Evolutionary conservation across 1,140 invertebrate species (phyloP).

Genomic region (Drosophila sulfurigaster): DNA sequence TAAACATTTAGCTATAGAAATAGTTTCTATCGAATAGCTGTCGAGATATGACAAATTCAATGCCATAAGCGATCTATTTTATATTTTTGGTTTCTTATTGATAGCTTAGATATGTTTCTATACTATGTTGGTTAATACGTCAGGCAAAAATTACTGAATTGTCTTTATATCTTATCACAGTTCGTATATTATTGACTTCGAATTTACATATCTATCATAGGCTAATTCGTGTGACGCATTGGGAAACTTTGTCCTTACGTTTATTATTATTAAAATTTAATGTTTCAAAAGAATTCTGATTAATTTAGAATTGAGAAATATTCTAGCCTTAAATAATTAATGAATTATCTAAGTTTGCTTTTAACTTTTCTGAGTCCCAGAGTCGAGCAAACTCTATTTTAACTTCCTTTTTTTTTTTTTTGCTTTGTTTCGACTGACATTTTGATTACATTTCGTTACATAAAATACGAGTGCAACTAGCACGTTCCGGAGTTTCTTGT

Average conservation of each 20-base stretch:
- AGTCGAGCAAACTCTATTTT: no score
- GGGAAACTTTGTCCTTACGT: background rate
- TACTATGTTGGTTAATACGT: background rate
- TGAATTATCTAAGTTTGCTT: no score
- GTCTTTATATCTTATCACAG: slow-evolving; percentile 5
- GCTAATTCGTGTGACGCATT: background rate
- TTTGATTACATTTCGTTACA: slow-evolving; percentile 17
- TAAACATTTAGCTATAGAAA: slow-evolving; percentile 18
- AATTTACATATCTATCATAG: background rate
- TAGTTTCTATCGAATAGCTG: background rate
- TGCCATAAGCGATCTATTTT: background rate
- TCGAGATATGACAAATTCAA: slow-evolving; percentile 17
- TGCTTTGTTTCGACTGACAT: background rate
- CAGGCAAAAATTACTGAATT: slow-evolving; percentile 1
- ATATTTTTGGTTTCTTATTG: slow-evolving; percentile 1
- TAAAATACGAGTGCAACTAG: slow-evolving; percentile 18
- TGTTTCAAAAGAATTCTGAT: no score
- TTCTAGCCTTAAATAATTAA: no score
- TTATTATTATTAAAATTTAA: no score
- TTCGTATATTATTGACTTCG: background rate
- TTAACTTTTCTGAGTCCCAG: no score
- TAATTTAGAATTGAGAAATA: no score
- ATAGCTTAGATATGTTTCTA: background rate
- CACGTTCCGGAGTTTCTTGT: slow-evolving; percentile 20
- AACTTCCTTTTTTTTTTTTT: no score